Base-by-base conservation (phyloP, 2,888 invertebrate genomes). In the Bhutanitis thaidina region DNA sequence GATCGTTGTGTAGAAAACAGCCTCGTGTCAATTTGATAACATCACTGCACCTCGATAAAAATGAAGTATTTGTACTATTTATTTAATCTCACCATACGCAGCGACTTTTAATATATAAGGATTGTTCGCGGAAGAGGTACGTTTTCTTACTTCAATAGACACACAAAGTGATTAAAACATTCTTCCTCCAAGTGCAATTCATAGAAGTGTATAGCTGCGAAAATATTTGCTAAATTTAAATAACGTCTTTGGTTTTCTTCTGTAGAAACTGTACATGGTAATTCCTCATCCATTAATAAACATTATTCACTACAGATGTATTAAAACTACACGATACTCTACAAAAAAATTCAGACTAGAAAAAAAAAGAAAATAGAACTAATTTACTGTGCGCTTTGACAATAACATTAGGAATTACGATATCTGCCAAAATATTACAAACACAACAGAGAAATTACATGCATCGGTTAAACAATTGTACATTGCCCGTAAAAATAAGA, bases 331-430 rank as follows among this genome's bases (percentile, higher is more conserved):
- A 8, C 1, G 15, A 12, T 34, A 34, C 8, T 25, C 62, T 69
- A 71, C 62, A 67, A 69, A 67, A 53, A 40, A 67, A 63, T 58
- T 55, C 44, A 47, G 59, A 66, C 64, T 73, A 74, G 43, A 57
- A 57, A 51, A 27, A 67, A 60, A 65, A 65, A 75, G 59, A 40
- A 62, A 54, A 55, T 65, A 67, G 53, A 58, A 72, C 74, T 80
- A 78, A 73, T 65, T 81, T 77, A 79, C 74, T 87, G 88, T 88
- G 88, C 88, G 88, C 80, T 70, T 87, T 79, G 77, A 77, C 69
- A 77, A 77, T 80, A 58, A 63, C 54, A 72, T 77, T 74, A 81
- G 75, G 74, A 79, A 65, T 76, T 70, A 74, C 56, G 72, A 67
- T 65, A 51, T 62, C 53, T 61, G 59, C 61, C 58, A 59, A 61